Evolutionary conservation across 1,140 invertebrate species (phyloP), one percentile per base, ranked within the genome.

Genomic region (Drosophila ohnishii): DNA sequence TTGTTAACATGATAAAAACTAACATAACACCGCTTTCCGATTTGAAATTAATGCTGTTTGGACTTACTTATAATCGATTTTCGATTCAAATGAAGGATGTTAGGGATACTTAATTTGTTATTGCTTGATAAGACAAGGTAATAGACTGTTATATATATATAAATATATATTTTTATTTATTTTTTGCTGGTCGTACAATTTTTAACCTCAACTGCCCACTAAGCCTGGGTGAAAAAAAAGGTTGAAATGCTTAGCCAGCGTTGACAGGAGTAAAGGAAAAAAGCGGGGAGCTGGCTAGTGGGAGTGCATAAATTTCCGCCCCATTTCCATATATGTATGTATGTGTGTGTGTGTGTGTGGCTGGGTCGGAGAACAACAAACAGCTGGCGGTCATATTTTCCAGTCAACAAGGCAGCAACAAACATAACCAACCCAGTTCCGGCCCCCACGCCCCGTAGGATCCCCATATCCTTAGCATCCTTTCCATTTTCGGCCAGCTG

Each of bases 371-470:
- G 67, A 65, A 86, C 78, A 78, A 75, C 78, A 86, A 85, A 86
- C 81, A 85, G 82, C 81, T 85, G 81, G 67, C 81, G 81, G 82
- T 85, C 82, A 86, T 75, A 85, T 85, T 85, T 85, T 86, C 78
- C 82, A 85, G 81, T 85, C 81, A 85, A 86, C 81, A 85, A 85
- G 81, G 78, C 81, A 85, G 84, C 81, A 86, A 75, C 81, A 81
- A 86, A 86, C 80, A 84, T 53, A 72, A 83, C 35, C 32, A 39
- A 44, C 45, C 13, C 19, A n/a, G 25, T 9, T 28, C 19, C 55
- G 5, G 11, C 7, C 32, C 32, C 19, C 55, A 28, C 25, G 14
- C 14, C 39, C 40, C 11, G n/a, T 50, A 37, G 51, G 51, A 37
- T 37, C 51, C 51, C 51, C 51, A 14, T 55, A 55, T 37, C 51